Conservation (phyloP, 2,888 invertebrate species). For the Dynastes hyllus region DNA sequence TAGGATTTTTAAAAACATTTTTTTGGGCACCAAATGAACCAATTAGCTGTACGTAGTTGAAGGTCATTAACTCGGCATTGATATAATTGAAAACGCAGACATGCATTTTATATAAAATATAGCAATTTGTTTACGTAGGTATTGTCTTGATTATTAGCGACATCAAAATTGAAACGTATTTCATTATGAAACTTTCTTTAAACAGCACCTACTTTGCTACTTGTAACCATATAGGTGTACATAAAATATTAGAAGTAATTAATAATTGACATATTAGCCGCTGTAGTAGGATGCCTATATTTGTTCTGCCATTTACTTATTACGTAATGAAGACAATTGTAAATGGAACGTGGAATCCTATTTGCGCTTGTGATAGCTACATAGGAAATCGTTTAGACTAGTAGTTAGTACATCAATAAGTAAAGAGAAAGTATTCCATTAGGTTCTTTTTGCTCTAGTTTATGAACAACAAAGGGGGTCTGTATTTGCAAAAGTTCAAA, state of each 20-base stretch:
- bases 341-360: background rate
- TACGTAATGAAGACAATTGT: background rate
- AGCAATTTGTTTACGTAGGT: no score
- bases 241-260: background rate
- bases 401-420: background rate
- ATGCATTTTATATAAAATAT: no score
- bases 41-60: background rate
- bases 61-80: background rate
- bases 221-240: background rate
- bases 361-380: background rate
- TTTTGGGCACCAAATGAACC: no score
- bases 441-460: background rate
- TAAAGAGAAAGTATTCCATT: constrained; percentile 9
- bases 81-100: background rate
- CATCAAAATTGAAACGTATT: background rate
- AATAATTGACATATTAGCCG: background rate
- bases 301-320: background rate
- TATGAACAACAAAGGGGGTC: background rate
- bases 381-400: background rate
- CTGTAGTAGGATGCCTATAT: background rate
- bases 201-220: background rate
- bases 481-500: background rate
- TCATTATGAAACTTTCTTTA: constrained; percentile 9
- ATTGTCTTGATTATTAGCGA: background rate
- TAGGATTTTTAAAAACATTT: no score